Conservation (phyloP, 2,113 vertebrate genomes). For the Dryoscopus gambensis region DNA sequence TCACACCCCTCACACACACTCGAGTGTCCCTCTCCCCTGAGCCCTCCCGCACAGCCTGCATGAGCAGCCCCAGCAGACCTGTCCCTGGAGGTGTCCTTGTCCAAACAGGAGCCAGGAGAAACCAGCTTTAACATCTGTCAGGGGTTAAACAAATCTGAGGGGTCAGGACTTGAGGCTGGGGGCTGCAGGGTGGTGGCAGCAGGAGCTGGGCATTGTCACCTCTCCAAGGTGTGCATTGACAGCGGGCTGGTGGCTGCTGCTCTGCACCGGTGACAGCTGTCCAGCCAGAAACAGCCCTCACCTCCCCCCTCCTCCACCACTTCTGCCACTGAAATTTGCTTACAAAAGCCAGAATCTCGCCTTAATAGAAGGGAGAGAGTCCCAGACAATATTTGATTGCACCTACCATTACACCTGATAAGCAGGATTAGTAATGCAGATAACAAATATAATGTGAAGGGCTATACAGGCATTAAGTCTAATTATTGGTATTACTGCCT, state of each 20-base stretch:
- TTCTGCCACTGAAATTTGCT: not conserved
- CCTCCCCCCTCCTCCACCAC: not conserved
- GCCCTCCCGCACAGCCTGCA: rapidly evolving
- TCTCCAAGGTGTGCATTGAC: not conserved
- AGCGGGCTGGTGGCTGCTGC: not conserved
- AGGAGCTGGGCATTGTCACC: not conserved
- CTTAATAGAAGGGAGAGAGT: not conserved
- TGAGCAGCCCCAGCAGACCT: not conserved
- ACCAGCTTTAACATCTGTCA: rapidly evolving
- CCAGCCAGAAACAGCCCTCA: not conserved
- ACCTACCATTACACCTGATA: not conserved
- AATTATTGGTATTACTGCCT: not conserved
- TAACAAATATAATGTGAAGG: not conserved
- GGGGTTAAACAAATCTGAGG: not conserved
- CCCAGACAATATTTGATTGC: not conserved
- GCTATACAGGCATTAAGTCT: not conserved
- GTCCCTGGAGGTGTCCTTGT: not conserved
- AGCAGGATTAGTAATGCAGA: not conserved
- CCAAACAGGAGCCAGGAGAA: not conserved
- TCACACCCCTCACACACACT: not conserved
- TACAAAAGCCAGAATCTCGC: not conserved
- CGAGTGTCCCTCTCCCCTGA: rapidly evolving
- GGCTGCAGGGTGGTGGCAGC: not conserved
- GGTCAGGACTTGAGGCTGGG: not conserved
- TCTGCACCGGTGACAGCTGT: not conserved